A percentile compares a stretch with the other conserved stretches of the same genome.
These are phyloP conservation scores for Microchirus variegatus DNA, from an alignment of 2,797 vertebrate genomes.

Conservation along the genomic window DNA sequence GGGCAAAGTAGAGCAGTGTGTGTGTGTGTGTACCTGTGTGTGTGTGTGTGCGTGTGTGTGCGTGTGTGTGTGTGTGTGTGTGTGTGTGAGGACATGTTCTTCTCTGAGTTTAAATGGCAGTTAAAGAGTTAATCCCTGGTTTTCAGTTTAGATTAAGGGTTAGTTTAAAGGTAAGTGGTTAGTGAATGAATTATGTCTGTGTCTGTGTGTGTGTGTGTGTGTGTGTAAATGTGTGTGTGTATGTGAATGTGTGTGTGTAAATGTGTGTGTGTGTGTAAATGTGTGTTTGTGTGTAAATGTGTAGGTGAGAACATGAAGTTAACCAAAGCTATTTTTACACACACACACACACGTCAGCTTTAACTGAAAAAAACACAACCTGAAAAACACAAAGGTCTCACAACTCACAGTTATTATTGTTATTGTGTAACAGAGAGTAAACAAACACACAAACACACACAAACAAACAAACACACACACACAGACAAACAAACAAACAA, in stretches of 20 bases:
- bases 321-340: conserved; percentile 78
- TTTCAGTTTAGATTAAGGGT: too few relatives aligned
- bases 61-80: conserved; percentile 32
- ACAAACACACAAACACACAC: not conserved
- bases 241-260: conserved; percentile 60
- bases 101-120: too few relatives aligned
- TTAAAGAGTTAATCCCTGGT: too few relatives aligned
- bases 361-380: conserved; percentile 36
- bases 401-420: not conserved
- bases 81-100: not conserved
- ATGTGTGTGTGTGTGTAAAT: conserved; percentile 36
- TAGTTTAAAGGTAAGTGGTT: too few relatives aligned
- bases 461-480: too few relatives aligned
- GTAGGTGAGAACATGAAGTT: conserved; percentile 67
- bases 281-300: conserved; percentile 51
- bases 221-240: conserved; percentile 47
- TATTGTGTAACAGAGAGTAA: too few relatives aligned
- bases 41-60: conserved; percentile 30
- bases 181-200: too few relatives aligned
- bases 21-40: conserved; percentile 25
- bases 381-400: conserved; percentile 2
- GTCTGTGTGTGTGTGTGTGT: too few relatives aligned
- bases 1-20: conserved; percentile 61
- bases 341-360: conserved; percentile 57
- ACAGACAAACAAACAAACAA: too few relatives aligned